A percentile compares a stretch with the other conserved stretches of the same genome.
phyloP scores from a whole-genome alignment of 2,888 invertebrate genomes.

The Campoplex capitator region DNA sequence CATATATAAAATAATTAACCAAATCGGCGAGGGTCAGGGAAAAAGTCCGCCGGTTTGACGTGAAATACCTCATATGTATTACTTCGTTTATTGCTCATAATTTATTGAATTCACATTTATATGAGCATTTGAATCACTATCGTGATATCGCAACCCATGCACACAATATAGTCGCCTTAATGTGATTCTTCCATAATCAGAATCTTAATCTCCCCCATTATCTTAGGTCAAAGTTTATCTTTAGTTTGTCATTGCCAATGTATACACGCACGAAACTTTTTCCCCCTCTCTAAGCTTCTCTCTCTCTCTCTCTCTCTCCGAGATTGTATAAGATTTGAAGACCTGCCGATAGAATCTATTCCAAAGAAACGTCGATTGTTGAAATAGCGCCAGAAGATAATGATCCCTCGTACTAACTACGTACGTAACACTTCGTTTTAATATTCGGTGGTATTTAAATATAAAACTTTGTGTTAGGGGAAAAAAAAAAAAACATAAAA shows the following conservation, averaged over 20 bases:
- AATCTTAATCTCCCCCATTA: no score
- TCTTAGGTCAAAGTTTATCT: no score
- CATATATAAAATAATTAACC: no score
- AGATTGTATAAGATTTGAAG: neutral
- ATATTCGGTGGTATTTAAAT: neutral
- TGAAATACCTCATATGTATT: no score
- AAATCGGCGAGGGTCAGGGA: no score
- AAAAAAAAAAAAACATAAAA: neutral
- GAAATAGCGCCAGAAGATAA: neutral
- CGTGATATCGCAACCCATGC: neutral
- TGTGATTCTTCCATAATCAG: no score
- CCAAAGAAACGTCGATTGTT: neutral
- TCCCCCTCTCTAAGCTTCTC: neutral
- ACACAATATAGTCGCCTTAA: no score
- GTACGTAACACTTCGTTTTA: neutral
- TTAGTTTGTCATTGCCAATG: no score
- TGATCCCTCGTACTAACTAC: neutral
- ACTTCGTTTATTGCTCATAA: neutral
- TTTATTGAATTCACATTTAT: neutral
- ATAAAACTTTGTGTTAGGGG: neutral
- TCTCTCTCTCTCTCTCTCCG: no score
- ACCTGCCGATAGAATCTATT: neutral
- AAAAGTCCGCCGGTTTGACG: no score
- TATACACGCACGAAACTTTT: neutral
- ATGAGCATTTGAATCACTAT: neutral